Percentiles rank a stretch among this genome's conserved stretches.
phyloP scores from a whole-genome alignment of 2,113 vertebrate species.

The Tringa solitaria region DNA sequence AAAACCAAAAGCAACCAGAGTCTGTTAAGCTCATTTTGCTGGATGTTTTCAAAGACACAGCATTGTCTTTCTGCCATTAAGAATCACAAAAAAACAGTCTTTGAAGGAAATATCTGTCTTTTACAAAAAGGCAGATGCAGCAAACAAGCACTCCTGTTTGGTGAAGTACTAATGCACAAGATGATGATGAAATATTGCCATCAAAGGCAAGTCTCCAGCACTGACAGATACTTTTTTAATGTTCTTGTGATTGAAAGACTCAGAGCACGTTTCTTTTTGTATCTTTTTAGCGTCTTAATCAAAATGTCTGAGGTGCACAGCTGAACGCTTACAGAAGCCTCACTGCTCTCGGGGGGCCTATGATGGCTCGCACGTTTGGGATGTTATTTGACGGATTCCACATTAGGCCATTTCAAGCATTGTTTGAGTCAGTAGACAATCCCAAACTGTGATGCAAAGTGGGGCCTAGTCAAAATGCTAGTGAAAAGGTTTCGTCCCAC shows the following conservation, averaged over 20 bases:
- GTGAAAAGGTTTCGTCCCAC: not conserved
- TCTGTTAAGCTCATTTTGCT: not conserved
- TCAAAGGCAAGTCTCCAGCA: slow-evolving; percentile 11
- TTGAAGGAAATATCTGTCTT: not conserved
- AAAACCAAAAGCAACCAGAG: not conserved
- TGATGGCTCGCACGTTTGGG: slow-evolving; percentile 26
- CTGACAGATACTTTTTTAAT: slow-evolving; percentile 36
- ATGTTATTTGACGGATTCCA: slow-evolving; percentile 27
- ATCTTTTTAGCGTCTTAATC: slow-evolving; percentile 36
- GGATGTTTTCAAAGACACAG: not conserved
- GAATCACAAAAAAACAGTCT: not conserved
- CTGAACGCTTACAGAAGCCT: slow-evolving; percentile 49
- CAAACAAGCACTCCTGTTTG: not conserved
- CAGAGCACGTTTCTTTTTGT: slow-evolving; percentile 10
- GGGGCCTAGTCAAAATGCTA: not conserved
- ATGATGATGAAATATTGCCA: slow-evolving; percentile 11
- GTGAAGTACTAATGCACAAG: not conserved
- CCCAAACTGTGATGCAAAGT: not conserved
- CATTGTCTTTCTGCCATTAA: not conserved
- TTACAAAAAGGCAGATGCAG: not conserved
- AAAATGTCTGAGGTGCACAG: slow-evolving; percentile 47
- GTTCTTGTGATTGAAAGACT: slow-evolving; percentile 14
- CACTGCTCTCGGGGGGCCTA: slow-evolving; percentile 11
- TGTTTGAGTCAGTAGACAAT: slow-evolving; percentile 12
- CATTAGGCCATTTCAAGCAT: slow-evolving; percentile 28